A percentile compares a stretch with the other conserved stretches of the same genome.
Evolutionary conservation across 2,113 vertebrate species (phyloP).

Genomic region (Aphelocoma coerulescens): DNA sequence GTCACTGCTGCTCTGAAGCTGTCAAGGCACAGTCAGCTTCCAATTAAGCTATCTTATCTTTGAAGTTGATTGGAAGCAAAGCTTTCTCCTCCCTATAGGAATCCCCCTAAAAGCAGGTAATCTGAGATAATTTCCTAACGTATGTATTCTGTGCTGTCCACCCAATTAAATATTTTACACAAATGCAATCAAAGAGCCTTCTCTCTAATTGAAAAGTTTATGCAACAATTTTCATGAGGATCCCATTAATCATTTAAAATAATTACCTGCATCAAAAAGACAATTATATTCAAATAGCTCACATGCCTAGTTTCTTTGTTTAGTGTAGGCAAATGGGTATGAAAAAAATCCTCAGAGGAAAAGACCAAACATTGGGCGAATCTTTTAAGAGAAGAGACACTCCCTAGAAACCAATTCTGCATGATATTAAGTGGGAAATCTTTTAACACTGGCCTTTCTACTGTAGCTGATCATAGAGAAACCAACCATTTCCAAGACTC

Average conservation of each 20-base stretch:
- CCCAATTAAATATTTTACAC: neutral
- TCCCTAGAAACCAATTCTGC: neutral
- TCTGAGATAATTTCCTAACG: constrained; percentile 5
- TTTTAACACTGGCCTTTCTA: neutral
- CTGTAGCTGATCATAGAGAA: neutral
- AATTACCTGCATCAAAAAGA: constrained; percentile 18
- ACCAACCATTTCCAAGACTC: neutral
- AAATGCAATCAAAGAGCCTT: neutral
- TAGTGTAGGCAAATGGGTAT: neutral
- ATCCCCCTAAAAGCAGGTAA: neutral
- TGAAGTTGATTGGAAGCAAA: constrained; percentile 21
- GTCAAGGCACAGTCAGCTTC: constrained; percentile 40
- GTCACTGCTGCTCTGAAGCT: constrained; percentile 31
- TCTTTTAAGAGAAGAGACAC: neutral
- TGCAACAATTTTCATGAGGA: neutral
- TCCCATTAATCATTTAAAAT: constrained; percentile 23
- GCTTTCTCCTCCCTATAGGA: neutral
- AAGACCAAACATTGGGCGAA: neutral
- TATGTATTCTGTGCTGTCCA: neutral
- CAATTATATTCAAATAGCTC: constrained; percentile 29
- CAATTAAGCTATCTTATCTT: constrained; percentile 41
- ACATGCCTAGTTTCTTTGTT: neutral
- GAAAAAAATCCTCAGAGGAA: neutral
- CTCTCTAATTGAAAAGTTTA: constrained; percentile 17
- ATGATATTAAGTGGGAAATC: neutral